A percentile compares a stretch with the other conserved stretches of the same genome.
phyloP scores from a whole-genome alignment of 1,140 invertebrate species.

The Drosophila pandora region DNA sequence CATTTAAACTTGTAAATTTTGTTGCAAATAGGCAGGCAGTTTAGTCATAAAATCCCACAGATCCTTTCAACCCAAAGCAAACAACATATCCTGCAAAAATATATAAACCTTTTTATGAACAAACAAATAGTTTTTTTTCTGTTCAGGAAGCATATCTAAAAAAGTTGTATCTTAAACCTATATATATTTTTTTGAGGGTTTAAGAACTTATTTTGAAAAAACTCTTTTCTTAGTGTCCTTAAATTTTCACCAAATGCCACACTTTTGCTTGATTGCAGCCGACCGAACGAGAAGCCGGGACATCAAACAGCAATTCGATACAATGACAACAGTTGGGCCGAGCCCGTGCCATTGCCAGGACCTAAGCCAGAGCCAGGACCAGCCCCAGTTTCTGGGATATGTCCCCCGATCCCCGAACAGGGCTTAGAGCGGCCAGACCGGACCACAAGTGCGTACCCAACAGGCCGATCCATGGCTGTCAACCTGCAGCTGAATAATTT shows the following conservation, averaged over 20 bases:
- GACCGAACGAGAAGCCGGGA: conserved; percentile 7
- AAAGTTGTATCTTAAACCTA: too few relatives aligned
- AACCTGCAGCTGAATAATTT: conserved; percentile 57
- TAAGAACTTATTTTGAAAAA: not conserved
- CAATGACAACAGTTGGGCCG: conserved; percentile 36
- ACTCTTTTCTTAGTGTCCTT: conserved; percentile 1
- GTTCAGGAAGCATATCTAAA: too few relatives aligned
- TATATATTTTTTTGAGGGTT: too few relatives aligned
- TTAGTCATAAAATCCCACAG: not conserved
- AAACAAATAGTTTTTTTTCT: too few relatives aligned
- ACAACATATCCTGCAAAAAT: not conserved
- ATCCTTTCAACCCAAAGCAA: not conserved
- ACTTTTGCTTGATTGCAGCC: conserved; percentile 33
- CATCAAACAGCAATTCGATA: conserved; percentile 36
- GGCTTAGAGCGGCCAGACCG: conserved; percentile 13
- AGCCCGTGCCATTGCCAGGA: not conserved
- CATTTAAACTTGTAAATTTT: not conserved
- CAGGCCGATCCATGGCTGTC: conserved; percentile 59
- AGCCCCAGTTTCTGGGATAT: conserved; percentile 2
- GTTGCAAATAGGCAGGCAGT: not conserved
- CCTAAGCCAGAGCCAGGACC: conserved; percentile 9
- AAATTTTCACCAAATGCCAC: conserved; percentile 3
- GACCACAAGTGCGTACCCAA: conserved; percentile 25
- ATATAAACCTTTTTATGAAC: not conserved
- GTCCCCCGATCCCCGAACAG: conserved; percentile 15